These are phyloP conservation scores for Rhaphigaster nebulosa DNA, from an alignment of 2,888 invertebrate species.

Conservation along the genomic window DNA sequence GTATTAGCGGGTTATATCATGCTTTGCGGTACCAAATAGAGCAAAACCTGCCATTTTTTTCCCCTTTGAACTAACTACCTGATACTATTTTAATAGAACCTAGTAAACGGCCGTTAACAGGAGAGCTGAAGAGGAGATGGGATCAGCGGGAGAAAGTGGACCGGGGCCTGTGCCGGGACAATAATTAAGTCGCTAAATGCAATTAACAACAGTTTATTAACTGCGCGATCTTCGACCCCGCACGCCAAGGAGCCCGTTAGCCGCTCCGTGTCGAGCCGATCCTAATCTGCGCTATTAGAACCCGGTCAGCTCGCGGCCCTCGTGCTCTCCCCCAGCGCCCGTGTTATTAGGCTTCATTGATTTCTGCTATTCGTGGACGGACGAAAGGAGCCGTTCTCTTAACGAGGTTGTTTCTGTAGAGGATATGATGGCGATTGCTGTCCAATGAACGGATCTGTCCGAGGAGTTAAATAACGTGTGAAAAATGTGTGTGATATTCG, in stretches of 20 bases:
- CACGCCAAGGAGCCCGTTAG: slow-evolving; percentile 14
- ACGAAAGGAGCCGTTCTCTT: background rate
- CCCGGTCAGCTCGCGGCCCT: background rate
- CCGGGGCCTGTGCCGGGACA: background rate
- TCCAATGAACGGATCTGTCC: background rate
- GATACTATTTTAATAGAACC: slow-evolving; percentile 29
- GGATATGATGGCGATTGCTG: background rate
- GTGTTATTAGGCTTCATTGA: slow-evolving; percentile 41
- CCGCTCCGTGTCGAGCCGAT: background rate
- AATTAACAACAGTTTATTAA: slow-evolving; percentile 17
- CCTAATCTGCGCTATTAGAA: slow-evolving; percentile 52
- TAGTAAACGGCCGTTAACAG: slow-evolving; percentile 19
- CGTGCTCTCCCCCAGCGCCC: background rate
- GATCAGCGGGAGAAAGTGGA: slow-evolving; percentile 29
- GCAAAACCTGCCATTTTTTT: background rate
- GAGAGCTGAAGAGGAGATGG: background rate
- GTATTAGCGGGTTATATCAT: background rate
- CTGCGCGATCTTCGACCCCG: slow-evolving; percentile 10
- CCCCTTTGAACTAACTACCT: background rate
- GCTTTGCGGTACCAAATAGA: slow-evolving; percentile 20
- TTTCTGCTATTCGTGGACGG: slow-evolving; percentile 26
- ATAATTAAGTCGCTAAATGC: slow-evolving; percentile 42
- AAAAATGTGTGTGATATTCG: too few relatives aligned
- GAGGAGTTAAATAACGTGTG: too few relatives aligned
- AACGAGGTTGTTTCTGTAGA: background rate